Conservation (phyloP, 1,140 invertebrate genomes). For the Ooceraea biroi region DNA sequence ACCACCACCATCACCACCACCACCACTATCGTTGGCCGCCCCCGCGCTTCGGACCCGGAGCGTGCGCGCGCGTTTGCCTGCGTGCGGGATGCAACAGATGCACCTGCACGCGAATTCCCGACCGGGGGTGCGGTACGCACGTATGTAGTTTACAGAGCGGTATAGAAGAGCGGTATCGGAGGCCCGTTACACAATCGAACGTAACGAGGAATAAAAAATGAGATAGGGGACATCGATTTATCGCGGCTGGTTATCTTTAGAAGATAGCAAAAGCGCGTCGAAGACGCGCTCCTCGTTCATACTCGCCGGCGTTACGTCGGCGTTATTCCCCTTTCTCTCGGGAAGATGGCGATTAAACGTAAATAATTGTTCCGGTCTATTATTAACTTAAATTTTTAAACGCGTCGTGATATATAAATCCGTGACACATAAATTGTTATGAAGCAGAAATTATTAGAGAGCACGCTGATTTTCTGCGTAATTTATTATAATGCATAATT, state of each 20-base stretch:
- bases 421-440: background rate
- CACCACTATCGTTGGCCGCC: constrained; percentile 7
- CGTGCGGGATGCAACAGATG: constrained; percentile 61
- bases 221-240: constrained; percentile 44
- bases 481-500: constrained; percentile 7
- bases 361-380: background rate
- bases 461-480: background rate
- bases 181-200: constrained; percentile 56
- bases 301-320: background rate
- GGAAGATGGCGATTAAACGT: background rate
- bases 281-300: constrained; percentile 12
- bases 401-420: background rate
- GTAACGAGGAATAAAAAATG: constrained; percentile 48
- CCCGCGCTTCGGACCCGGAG: constrained; percentile 17
- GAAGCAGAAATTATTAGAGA: background rate
- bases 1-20: background rate
- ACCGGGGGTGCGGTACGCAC: constrained; percentile 44
- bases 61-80: constrained; percentile 44
- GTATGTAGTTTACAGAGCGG: constrained; percentile 44
- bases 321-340: background rate
- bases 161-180: constrained; percentile 27
- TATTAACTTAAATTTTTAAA: background rate
- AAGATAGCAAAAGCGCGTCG: constrained; percentile 41
- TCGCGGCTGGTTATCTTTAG: constrained; percentile 47
- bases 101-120: constrained; percentile 43